These are phyloP conservation scores for Brenthis ino DNA, from an alignment of 2,888 invertebrate genomes.

Conservation along the genomic window DNA sequence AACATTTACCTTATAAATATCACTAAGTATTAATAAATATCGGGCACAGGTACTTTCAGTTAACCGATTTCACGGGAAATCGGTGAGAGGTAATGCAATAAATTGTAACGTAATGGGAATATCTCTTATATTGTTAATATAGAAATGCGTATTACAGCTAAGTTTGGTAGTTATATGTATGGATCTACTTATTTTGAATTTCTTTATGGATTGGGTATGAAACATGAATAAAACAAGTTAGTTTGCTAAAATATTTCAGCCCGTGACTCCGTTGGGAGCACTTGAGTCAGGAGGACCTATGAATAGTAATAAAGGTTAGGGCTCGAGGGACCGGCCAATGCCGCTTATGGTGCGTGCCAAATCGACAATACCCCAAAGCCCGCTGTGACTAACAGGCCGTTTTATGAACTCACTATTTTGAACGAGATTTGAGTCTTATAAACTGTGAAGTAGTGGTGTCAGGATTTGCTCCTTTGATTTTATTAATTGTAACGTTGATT, in stretches of 20 bases:
- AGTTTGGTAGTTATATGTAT: neutral
- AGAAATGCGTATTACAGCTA: neutral
- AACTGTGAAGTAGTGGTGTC: slow-evolving; percentile 19
- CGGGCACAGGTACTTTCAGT: slow-evolving; percentile 22
- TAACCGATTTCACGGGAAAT: slow-evolving; percentile 28
- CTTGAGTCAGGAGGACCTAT: slow-evolving; percentile 62
- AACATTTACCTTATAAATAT: slow-evolving; percentile 65
- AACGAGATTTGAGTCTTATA: slow-evolving; percentile 47
- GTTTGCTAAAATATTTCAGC: slow-evolving; percentile 38
- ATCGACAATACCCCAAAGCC: slow-evolving; percentile 75
- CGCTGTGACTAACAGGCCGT: slow-evolving; percentile 62
- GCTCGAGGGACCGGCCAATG: slow-evolving; percentile 58
- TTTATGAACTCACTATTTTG: slow-evolving; percentile 63
- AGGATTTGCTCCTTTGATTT: slow-evolving; percentile 3
- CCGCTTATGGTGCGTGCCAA: slow-evolving; percentile 80
- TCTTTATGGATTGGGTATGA: slow-evolving; percentile 3
- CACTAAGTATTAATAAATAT: slow-evolving; percentile 29
- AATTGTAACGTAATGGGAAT: slow-evolving; percentile 8
- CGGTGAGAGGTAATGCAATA: slow-evolving; percentile 12
- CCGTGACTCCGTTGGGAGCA: slow-evolving; percentile 43
- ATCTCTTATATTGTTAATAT: neutral
- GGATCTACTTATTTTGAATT: neutral
- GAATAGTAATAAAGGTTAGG: slow-evolving; percentile 77
- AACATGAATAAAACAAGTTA: slow-evolving; percentile 19
- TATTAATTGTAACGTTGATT: neutral